A percentile compares a stretch with the other conserved stretches of the same genome.
phyloP scores from a whole-genome alignment of 35 echinoderm and acorn worm species.

The Hemicentrotus pulcherrimus region DNA sequence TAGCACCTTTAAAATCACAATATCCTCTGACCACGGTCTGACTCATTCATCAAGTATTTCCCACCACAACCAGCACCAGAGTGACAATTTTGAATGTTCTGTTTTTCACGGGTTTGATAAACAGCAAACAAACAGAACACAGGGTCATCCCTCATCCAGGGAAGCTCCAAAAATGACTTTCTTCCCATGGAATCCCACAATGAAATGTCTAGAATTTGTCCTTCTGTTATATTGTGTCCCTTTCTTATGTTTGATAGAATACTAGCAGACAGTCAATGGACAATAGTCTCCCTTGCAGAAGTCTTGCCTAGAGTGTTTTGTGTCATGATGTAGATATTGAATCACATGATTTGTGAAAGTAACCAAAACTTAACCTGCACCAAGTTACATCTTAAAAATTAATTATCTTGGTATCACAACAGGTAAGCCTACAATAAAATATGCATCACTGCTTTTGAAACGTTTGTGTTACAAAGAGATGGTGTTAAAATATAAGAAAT shows the following conservation, averaged over 20 bases:
- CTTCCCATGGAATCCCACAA: background rate
- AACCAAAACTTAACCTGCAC: background rate
- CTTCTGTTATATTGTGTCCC: background rate
- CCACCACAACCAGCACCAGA: background rate
- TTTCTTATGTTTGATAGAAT: background rate
- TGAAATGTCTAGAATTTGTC: background rate
- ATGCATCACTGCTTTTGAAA: too few relatives aligned
- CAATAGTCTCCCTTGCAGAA: background rate
- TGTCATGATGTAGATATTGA: background rate
- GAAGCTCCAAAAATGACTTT: background rate
- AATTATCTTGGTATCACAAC: background rate
- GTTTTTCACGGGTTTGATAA: background rate
- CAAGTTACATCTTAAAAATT: background rate
- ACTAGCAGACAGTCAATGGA: background rate
- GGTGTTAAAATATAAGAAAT: background rate
- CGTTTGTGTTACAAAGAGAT: too few relatives aligned
- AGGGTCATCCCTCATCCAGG: background rate
- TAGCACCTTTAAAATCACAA: conserved; percentile 1
- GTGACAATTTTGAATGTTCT: background rate
- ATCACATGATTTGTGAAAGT: background rate
- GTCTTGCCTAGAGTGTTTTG: background rate
- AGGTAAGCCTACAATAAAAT: background rate
- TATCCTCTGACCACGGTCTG: background rate
- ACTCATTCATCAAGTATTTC: background rate
- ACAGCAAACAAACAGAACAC: background rate